A percentile compares a stretch with the other conserved stretches of the same genome.
Conservation (phyloP, 2,888 invertebrate species). For the Agriopis leucophaearia region DNA sequence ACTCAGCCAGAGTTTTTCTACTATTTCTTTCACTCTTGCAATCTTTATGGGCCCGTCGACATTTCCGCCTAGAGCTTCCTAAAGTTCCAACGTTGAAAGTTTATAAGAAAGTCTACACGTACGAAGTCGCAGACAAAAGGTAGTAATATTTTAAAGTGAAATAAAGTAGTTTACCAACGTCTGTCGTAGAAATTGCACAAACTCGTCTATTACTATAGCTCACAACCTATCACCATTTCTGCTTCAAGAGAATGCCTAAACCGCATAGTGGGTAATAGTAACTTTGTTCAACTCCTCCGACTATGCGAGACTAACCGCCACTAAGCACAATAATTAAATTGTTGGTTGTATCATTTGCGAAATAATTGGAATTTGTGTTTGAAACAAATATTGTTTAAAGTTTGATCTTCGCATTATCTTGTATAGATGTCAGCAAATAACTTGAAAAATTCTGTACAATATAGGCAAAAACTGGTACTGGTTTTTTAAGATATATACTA, state of each 20-base stretch:
- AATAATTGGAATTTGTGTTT: conserved; percentile 20
- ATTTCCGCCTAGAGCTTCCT: background rate
- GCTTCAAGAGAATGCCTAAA: conserved; percentile 27
- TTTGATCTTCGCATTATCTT: background rate
- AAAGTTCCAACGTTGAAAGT: background rate
- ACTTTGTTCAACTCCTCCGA: conserved; percentile 26
- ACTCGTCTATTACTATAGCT: background rate
- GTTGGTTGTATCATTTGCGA: conserved; percentile 30
- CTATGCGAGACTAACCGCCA: conserved; percentile 29
- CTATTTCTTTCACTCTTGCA: too few relatives aligned
- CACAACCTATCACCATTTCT: conserved; percentile 18
- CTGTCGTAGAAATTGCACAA: background rate
- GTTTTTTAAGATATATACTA: too few relatives aligned
- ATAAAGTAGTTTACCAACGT: too few relatives aligned
- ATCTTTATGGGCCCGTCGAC: too few relatives aligned
- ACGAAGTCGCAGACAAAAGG: too few relatives aligned
- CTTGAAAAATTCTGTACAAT: too few relatives aligned
- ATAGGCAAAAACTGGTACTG: too few relatives aligned
- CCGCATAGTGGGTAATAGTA: conserved; percentile 33
- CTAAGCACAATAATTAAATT: conserved; percentile 33
- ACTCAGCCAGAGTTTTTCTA: too few relatives aligned
- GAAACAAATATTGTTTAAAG: conserved; percentile 11
- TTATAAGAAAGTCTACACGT: too few relatives aligned
- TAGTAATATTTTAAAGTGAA: too few relatives aligned
- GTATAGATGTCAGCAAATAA: too few relatives aligned